Conservation (phyloP, 2,113 vertebrate species). For the Rhagologus leucostigma region DNA sequence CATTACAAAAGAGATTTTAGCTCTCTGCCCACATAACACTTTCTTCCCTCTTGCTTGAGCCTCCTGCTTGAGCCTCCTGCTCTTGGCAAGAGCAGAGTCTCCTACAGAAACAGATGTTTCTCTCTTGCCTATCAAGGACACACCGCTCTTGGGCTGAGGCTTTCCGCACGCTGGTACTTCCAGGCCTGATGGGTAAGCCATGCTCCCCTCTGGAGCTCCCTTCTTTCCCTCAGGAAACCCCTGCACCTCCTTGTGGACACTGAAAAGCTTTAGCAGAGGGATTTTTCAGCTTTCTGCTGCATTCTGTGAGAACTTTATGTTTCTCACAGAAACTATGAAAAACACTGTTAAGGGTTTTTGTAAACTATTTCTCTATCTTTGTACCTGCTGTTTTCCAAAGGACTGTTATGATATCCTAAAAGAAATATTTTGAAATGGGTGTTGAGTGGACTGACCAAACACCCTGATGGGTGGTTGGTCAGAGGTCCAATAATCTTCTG, state of each 20-base stretch:
- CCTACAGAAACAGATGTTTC: slow-evolving; percentile 35
- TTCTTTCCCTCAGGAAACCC: not conserved
- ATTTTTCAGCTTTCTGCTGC: no score
- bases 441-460: no score
- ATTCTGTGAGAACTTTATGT: no score
- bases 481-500: no score
- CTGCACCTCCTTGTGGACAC: not conserved
- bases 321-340: no score
- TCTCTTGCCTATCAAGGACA: slow-evolving; percentile 12
- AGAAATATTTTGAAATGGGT: no score
- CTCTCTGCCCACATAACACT: slow-evolving; percentile 10
- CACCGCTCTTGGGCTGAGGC: not conserved
- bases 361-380: no score
- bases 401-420: no score
- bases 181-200: rapidly evolving
- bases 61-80: slow-evolving; percentile 10
- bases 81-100: not conserved
- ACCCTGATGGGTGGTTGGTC: no score
- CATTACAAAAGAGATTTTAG: not conserved
- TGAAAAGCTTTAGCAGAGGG: no score
- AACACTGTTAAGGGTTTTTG: no score
- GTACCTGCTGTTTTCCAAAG: no score
- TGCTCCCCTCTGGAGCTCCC: not conserved
- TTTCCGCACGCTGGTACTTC: not conserved
- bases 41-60: slow-evolving; percentile 18